Conservation (phyloP, 2,888 invertebrate species). For the Cacoxenus indagator region DNA sequence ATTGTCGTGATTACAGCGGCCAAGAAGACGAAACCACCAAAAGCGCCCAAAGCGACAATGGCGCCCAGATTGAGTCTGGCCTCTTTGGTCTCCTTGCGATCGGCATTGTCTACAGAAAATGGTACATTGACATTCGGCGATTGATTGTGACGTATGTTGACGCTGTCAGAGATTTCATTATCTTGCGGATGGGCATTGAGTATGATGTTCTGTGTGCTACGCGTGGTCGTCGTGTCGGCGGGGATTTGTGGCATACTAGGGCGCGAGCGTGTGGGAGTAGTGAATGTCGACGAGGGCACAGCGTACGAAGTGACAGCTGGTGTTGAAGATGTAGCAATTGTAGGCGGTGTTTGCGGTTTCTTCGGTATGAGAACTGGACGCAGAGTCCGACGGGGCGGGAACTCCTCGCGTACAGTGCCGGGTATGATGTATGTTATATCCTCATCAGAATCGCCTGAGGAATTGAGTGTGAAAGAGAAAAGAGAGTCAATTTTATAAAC, state of each 20-base stretch:
- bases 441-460: constrained; percentile 66
- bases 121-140: constrained; percentile 79
- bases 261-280: constrained; percentile 49
- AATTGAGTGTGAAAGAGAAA: background rate
- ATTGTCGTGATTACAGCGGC: constrained; percentile 91
- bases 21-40: constrained; percentile 91
- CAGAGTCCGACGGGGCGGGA: constrained; percentile 70
- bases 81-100: constrained; percentile 72
- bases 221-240: constrained; percentile 58
- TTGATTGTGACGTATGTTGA: constrained; percentile 75
- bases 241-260: constrained; percentile 37
- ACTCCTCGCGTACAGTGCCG: constrained; percentile 71
- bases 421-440: constrained; percentile 68
- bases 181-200: constrained; percentile 83
- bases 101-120: constrained; percentile 74
- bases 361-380: constrained; percentile 65
- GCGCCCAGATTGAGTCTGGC: constrained; percentile 87
- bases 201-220: constrained; percentile 72
- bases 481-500: too few species aligned
- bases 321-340: constrained; percentile 56
- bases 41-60: constrained; percentile 89
- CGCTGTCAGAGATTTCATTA: constrained; percentile 78
- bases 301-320: constrained; percentile 14
- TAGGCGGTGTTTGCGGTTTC: constrained; percentile 65
- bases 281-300: constrained; percentile 37